A percentile compares a stretch with the other conserved stretches of the same genome.
Evolutionary conservation across 2,888 invertebrate species (phyloP).

Genomic region (Polydrusus tereticollis): DNA sequence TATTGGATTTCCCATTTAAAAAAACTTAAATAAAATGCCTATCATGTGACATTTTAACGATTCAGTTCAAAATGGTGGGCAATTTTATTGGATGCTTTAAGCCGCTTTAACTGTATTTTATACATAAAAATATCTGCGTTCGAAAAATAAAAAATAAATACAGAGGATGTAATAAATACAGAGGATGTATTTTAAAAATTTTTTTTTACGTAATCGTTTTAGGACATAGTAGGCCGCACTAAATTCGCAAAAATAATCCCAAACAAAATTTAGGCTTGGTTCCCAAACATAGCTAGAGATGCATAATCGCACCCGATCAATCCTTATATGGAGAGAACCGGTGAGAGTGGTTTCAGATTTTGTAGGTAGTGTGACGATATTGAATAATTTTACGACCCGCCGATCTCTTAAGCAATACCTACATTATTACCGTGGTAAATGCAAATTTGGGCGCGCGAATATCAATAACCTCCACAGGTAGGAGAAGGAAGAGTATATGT

Average conservation of each 20-base stretch:
- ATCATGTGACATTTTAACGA: no score
- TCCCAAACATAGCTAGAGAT: not conserved
- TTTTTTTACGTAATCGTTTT: not conserved
- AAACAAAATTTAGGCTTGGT: not conserved
- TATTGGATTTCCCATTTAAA: no score
- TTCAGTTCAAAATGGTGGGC: no score
- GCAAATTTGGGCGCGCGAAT: not conserved
- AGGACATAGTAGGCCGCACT: not conserved
- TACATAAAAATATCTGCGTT: no score
- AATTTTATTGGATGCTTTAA: no score
- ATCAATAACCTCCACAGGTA: not conserved
- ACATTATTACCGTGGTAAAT: not conserved
- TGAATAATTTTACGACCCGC: constrained; percentile 7
- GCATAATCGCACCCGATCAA: constrained; percentile 6
- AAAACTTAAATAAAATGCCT: no score
- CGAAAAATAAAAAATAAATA: no score
- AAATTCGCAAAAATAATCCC: not conserved
- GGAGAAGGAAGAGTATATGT: not conserved
- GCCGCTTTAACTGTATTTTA: no score
- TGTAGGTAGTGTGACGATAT: constrained; percentile 11
- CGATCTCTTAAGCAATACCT: not conserved
- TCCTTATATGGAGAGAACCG: constrained; percentile 6
- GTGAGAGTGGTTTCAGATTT: constrained; percentile 5
- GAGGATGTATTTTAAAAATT: no score
- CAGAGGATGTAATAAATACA: no score